Conservation (phyloP, 2,888 invertebrate genomes). For the Chrysomela aeneicollis region DNA sequence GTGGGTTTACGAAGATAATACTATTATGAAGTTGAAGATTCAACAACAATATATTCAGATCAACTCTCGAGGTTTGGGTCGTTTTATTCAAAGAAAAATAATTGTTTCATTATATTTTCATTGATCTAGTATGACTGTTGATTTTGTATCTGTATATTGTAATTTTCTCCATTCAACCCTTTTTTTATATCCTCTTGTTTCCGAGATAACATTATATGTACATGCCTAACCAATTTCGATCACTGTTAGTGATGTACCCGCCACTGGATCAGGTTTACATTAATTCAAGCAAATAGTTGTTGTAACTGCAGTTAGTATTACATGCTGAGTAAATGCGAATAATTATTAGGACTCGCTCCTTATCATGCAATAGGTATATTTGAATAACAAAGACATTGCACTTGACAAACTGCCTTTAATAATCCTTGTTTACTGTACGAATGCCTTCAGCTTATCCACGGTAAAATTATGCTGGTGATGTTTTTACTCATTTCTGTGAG, state of each 20-base stretch:
- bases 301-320: constrained; percentile 33
- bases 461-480: background rate
- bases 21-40: too few species aligned
- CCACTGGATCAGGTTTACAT: background rate
- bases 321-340: constrained; percentile 35
- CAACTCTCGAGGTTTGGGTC: too few species aligned
- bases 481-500: background rate
- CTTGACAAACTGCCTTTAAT: constrained; percentile 45
- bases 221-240: constrained; percentile 27
- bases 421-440: constrained; percentile 39
- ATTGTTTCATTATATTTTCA: too few species aligned
- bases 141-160: too few species aligned
- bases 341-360: constrained; percentile 46
- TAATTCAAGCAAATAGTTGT: constrained; percentile 27
- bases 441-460: constrained; percentile 26
- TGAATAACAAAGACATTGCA: constrained; percentile 51
- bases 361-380: constrained; percentile 45
- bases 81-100: too few species aligned
- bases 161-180: too few species aligned
- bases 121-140: too few species aligned
- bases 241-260: constrained; percentile 23
- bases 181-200: too few species aligned
- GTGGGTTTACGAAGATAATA: too few species aligned
- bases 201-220: too few species aligned
- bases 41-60: too few species aligned